Conservation (phyloP, 2,113 vertebrate genomes). For the Anas platyrhynchos region DNA sequence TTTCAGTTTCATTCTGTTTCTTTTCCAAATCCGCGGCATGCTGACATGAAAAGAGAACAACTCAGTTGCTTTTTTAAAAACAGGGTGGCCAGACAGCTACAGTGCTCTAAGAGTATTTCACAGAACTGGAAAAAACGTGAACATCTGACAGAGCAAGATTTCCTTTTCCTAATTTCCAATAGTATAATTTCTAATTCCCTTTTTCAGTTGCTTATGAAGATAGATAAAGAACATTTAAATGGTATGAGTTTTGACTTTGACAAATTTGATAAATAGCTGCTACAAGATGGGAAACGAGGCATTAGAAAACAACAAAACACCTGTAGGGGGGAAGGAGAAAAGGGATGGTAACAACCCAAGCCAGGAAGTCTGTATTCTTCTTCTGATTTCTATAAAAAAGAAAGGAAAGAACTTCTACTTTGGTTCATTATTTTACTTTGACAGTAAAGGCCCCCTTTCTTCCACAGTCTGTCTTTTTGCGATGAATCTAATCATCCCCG, state of each 20-base stretch:
- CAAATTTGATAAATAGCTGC: background rate
- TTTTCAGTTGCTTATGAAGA: background rate
- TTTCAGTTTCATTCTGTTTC: constrained; percentile 98
- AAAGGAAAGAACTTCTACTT: background rate
- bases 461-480: background rate
- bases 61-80: background rate
- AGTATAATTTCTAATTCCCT: background rate
- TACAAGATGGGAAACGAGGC: background rate
- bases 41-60: constrained; percentile 72
- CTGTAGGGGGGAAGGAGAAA: background rate
- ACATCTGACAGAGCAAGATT: background rate
- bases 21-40: constrained; percentile 97
- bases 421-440: background rate
- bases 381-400: background rate
- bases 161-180: background rate
- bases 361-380: background rate
- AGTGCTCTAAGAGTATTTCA: background rate
- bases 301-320: background rate
- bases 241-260: background rate
- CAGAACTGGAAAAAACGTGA: background rate
- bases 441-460: background rate
- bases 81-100: background rate
- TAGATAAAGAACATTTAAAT: background rate
- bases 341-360: background rate
- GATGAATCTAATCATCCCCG: background rate